A percentile compares a stretch with the other conserved stretches of the same genome.
phyloP scores from a whole-genome alignment of 1,140 invertebrate genomes.

The Nilaparvata lugens region DNA sequence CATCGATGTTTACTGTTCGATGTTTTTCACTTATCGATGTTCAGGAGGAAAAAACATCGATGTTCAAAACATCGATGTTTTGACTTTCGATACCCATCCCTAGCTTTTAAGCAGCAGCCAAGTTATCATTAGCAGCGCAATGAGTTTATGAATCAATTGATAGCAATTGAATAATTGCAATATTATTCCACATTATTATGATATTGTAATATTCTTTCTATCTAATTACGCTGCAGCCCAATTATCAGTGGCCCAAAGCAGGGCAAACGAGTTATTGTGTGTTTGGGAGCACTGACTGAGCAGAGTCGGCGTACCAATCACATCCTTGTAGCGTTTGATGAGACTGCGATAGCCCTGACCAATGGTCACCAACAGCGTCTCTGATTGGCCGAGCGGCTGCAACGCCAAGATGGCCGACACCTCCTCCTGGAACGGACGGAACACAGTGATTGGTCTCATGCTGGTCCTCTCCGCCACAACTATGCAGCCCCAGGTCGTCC shows the following conservation, averaged over 20 bases:
- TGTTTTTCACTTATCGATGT: too few species aligned
- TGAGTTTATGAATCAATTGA: too few species aligned
- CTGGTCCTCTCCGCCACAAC: slow-evolving; percentile 73
- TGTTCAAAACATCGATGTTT: too few species aligned
- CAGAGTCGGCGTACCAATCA: slow-evolving; percentile 14
- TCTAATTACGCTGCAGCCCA: slow-evolving; percentile 22
- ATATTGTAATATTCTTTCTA: too few species aligned
- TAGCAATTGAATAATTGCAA: too few species aligned
- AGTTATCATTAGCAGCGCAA: too few species aligned
- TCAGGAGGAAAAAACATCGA: too few species aligned
- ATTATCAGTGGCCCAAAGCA: slow-evolving; percentile 19
- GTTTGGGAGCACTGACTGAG: background rate
- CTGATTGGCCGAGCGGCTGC: slow-evolving; percentile 3
- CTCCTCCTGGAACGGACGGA: slow-evolving; percentile 81
- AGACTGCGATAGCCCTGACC: slow-evolving; percentile 76
- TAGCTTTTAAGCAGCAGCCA: too few species aligned
- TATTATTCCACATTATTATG: too few species aligned
- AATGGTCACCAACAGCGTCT: slow-evolving; percentile 53
- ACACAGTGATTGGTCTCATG: slow-evolving; percentile 78
- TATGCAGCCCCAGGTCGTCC: slow-evolving; percentile 86
- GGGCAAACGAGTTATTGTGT: slow-evolving; percentile 8
- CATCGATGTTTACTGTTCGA: too few species aligned
- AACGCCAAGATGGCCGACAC: slow-evolving; percentile 37
- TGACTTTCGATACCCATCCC: too few species aligned
- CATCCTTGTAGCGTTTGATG: slow-evolving; percentile 39